A percentile compares a stretch with the other conserved stretches of the same genome.
Conservation (phyloP, 2,888 invertebrate species). For the Seira musarum region DNA sequence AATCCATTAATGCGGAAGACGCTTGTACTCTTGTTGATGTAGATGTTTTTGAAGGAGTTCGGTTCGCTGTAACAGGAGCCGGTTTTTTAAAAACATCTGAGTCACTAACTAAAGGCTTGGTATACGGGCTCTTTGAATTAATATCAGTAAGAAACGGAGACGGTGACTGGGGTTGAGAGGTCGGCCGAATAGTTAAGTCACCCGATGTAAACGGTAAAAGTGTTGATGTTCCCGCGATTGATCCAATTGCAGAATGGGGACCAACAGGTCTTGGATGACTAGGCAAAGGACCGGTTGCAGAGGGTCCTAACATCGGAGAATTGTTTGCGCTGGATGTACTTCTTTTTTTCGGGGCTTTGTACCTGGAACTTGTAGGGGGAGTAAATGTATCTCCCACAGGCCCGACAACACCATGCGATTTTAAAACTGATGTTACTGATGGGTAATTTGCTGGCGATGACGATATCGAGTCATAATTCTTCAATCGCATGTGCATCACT, state of each 20-base stretch:
- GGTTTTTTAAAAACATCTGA: slow-evolving; percentile 51
- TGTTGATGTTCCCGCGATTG: too few species aligned
- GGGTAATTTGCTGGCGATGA: too few species aligned
- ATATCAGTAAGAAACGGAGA: slow-evolving; percentile 26
- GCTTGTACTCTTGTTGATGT: background rate
- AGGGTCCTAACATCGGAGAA: slow-evolving; percentile 20
- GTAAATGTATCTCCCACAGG: slow-evolving; percentile 8
- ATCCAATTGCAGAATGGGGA: too few species aligned
- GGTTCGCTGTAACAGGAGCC: slow-evolving; percentile 33
- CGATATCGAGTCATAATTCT: slow-evolving; percentile 22
- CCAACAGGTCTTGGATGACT: background rate
- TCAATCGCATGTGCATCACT: slow-evolving; percentile 37
- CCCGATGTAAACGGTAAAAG: slow-evolving; percentile 35
- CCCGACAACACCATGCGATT: background rate
- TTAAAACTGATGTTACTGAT: slow-evolving; percentile 4
- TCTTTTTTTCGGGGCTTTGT: slow-evolving; percentile 22
- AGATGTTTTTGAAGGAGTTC: slow-evolving; percentile 15
- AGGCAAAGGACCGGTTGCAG: background rate
- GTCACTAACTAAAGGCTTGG: background rate
- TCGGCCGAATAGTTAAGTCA: slow-evolving; percentile 51
- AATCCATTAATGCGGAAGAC: background rate
- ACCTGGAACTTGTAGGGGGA: slow-evolving; percentile 18
- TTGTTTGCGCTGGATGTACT: slow-evolving; percentile 17
- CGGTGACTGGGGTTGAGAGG: slow-evolving; percentile 29
- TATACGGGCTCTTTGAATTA: background rate